Evolutionary conservation across 2,797 vertebrate species (phyloP), one percentile per base, ranked within the genome.

Genomic region (Enteromius fasciolatus): DNA sequence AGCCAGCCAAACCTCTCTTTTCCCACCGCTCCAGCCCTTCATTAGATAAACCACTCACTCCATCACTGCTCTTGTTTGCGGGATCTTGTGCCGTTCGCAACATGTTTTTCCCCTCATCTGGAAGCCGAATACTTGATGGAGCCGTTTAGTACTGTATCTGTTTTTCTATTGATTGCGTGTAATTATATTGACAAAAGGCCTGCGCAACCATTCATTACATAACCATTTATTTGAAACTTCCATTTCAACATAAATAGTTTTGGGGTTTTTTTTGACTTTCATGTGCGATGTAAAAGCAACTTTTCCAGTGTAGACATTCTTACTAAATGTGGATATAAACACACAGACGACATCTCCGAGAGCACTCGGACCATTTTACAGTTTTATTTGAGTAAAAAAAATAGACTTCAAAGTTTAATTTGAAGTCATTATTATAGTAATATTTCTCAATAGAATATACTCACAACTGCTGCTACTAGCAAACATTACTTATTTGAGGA

Each of bases 1-100:
- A 75, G 76, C 11, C 50, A 78, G 76, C 80, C 83, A 89, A 84
- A 80, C 83, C 84, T 72, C 75, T 85, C 80, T 87, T 88, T 86
- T 86, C 82, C 78, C 83, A 86, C 70, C 80, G 73, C 69, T 83
- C 57, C 8, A 73, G 46, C 33, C 28, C 75, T 66, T 78, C 81
- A 81, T 87, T 84, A 81, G 39, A 78, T 54, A 76, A 77, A 78
- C 76, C 76, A 31, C 81, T 73, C 76, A 69, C 70, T 80, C 20
- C 70, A 54, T 82, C 68, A 70, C 78, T 61, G 33, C 70, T 82
- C 75, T 66, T 80, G 39, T 39, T 68, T 76, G 64, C 52, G 54
- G 15, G 39, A 61, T 81, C 31, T 20, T 66, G 52, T 67, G 73
- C 64, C 20, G 59, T 75, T 66, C 18, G 61, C 63, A 86, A n/a